phyloP scores from a whole-genome alignment of 53 echinoderm and acorn worm genomes.

The Echinometra lucunter region DNA sequence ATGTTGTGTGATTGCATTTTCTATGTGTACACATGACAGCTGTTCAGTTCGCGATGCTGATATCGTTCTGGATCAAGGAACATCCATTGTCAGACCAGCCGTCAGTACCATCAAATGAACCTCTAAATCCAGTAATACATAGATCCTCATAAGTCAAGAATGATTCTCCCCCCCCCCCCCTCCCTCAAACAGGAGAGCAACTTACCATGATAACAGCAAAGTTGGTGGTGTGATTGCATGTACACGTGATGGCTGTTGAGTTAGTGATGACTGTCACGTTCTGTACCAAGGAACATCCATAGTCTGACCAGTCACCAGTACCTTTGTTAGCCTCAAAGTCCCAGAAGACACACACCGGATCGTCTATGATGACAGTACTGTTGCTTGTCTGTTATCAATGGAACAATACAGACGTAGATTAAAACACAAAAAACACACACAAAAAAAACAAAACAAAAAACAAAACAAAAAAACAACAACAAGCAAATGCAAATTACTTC shows the following conservation, averaged over 20 bases:
- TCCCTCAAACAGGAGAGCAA: background rate
- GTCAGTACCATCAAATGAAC: background rate
- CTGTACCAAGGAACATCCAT: background rate
- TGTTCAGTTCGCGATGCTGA: too few relatives aligned
- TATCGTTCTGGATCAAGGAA: background rate
- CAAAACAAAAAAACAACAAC: too few relatives aligned
- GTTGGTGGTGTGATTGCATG: slow-evolving; percentile 56
- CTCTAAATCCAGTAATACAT: slow-evolving; percentile 49
- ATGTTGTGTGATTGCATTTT: slow-evolving; percentile 59
- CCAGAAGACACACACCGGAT: slow-evolving; percentile 46
- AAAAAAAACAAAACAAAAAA: too few relatives aligned
- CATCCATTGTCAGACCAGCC: slow-evolving; percentile 50
- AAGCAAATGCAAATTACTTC: too few relatives aligned
- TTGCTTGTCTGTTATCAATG: slow-evolving; percentile 11
- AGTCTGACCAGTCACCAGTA: slow-evolving; percentile 26
- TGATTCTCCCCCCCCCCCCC: too few relatives aligned
- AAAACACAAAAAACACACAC: too few relatives aligned
- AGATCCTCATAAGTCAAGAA: too few relatives aligned
- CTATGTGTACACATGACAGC: slow-evolving; percentile 2
- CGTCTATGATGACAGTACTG: background rate
- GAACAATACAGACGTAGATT: too few relatives aligned
- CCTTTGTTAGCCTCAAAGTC: slow-evolving; percentile 49
- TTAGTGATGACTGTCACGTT: background rate
- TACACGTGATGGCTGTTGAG: background rate
- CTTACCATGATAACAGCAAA: slow-evolving; percentile 63